Evolutionary conservation across 2,888 invertebrate species (phyloP), one percentile per base, ranked within the genome.

Genomic region (Phyto melanocephala): DNA sequence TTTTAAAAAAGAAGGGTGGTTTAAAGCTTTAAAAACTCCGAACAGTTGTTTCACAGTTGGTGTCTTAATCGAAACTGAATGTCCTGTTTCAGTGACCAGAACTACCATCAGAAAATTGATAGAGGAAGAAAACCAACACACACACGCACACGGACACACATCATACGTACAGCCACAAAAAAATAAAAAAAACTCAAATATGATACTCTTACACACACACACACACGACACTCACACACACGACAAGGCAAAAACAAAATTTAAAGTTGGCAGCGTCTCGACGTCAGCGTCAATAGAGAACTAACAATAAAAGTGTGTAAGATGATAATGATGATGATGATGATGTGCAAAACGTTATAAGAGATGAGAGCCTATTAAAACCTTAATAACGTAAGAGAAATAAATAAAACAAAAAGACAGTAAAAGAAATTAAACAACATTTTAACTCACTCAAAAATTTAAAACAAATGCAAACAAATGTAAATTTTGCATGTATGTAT

Each of bases 71-170:
- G 75, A 50, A 82, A 75, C 40, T 54, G 11, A 75, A 62, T 81
- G 82, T 82, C 82, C 82, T 82, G 75, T 79, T 65, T 33, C 56
- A 82, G 40, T 75, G 70, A 79, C 78, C 78, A 65, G 6, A 56
- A 63, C 62, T 75, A 68, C 22, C 77, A 70, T n/a, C 50, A 77
- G 58, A 68, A 77, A 56, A 70, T 56, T 3, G 37, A 52, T 35
- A 71, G 62, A 50, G 10, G 2, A 45, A 15, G 17, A 5, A 62
- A 22, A 40, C 5, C 10, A 13, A 17, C 11, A 15, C 52, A 65
- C n/a, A 45, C 45, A 40, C 56, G 35, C 22, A 62, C 22, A 50
- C 13, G 6, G 28, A 42, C 45, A 45, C 15, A 56, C n/a, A 7
- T 3, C 11, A 28, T 28, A 6, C 28, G 28, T 10, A 50, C 15